phyloP scores from a whole-genome alignment of 2,888 invertebrate genomes.

The Galerucella nymphaeae region DNA sequence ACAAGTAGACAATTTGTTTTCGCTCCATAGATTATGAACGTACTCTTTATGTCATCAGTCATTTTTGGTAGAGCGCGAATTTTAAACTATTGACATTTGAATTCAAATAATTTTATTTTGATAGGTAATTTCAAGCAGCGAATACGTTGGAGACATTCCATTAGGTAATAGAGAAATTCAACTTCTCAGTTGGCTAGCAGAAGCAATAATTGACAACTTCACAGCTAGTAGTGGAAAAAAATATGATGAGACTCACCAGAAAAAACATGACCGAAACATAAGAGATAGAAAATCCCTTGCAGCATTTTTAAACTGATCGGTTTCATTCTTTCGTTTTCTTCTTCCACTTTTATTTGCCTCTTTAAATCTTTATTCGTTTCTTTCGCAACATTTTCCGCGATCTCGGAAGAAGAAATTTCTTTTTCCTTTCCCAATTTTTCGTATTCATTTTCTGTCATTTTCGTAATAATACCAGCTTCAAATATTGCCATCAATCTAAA shows the following conservation, averaged over 20 bases:
- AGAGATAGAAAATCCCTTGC: constrained; percentile 78
- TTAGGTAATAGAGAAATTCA: too few relatives aligned
- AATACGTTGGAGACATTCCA: too few relatives aligned
- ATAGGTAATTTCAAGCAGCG: too few relatives aligned
- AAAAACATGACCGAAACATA: constrained; percentile 72
- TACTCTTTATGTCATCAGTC: too few relatives aligned
- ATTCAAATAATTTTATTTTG: too few relatives aligned
- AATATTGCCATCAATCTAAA: constrained; percentile 77
- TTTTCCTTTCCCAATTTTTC: constrained; percentile 73
- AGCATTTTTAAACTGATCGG: constrained; percentile 78
- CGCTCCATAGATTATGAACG: too few relatives aligned
- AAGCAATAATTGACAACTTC: too few relatives aligned
- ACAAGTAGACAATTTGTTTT: too few relatives aligned
- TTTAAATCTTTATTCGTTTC: constrained; percentile 54
- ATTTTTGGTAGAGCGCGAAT: too few relatives aligned
- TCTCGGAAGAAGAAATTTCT: constrained; percentile 62
- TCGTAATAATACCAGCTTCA: constrained; percentile 80
- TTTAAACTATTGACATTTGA: too few relatives aligned
- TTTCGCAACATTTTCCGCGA: constrained; percentile 53
- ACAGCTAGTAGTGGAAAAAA: too few relatives aligned
- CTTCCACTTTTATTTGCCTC: constrained; percentile 53
- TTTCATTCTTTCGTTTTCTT: constrained; percentile 66
- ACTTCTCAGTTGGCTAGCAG: too few relatives aligned
- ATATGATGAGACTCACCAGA: constrained; percentile 66
- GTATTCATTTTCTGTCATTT: constrained; percentile 82